Evolutionary conservation across 1,140 invertebrate species (phyloP).

Genomic region (Octopus bimaculoides): DNA sequence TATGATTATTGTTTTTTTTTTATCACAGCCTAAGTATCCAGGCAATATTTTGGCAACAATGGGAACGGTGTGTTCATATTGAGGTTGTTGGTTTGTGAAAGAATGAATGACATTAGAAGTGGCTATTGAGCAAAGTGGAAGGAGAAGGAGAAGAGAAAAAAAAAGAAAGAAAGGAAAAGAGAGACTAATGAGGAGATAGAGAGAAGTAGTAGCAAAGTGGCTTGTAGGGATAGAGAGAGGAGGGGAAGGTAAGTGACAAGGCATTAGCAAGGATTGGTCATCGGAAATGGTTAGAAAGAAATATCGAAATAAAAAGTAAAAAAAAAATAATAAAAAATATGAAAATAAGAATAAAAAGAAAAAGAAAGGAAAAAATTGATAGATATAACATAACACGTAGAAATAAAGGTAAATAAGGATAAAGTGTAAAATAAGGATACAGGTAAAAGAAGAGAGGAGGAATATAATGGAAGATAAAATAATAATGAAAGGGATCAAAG

Average conservation of each 20-base stretch:
- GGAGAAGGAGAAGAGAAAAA: neutral
- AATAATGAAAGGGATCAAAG: no score
- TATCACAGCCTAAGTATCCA: no score
- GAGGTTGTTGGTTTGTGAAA: no score
- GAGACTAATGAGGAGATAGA: neutral
- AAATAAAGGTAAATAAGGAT: no score
- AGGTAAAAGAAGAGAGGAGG: no score
- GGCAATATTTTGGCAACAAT: no score
- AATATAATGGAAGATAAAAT: no score
- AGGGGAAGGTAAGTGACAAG: neutral
- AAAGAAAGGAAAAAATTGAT: neutral
- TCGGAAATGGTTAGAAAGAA: neutral
- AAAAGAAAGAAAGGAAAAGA: neutral
- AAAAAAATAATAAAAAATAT: neutral
- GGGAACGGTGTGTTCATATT: no score
- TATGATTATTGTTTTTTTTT: no score
- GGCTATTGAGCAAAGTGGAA: neutral
- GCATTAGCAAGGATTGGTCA: neutral
- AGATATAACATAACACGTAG: no score
- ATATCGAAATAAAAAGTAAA: neutral
- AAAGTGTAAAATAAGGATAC: no score
- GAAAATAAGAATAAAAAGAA: neutral
- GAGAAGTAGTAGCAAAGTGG: neutral
- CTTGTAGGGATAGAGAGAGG: neutral
- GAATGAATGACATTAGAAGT: neutral